Evolutionary conservation across 2,797 vertebrate species (phyloP).

Genomic region (Masticophis lateralis): DNA sequence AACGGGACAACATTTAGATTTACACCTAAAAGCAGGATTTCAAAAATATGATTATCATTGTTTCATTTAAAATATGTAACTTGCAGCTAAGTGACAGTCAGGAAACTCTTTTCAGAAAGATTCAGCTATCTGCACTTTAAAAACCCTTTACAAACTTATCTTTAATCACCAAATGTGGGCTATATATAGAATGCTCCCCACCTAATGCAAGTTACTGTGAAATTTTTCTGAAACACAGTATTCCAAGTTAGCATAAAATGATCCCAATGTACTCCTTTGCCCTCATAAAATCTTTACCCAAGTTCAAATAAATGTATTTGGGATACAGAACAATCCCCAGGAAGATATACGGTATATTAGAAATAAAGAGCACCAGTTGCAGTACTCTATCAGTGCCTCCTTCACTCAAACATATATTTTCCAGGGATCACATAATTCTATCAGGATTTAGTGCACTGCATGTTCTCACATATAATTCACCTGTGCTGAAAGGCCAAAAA

Average conservation of each 20-base stretch:
- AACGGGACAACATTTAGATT: conserved; percentile 21
- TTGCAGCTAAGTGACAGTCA: not conserved
- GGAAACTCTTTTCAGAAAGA: not conserved
- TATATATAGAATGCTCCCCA: not conserved
- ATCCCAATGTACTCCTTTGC: not conserved
- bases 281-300: not conserved
- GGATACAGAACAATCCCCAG: not conserved
- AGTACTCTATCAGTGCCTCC: not conserved
- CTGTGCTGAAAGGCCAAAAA: not conserved
- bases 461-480: not conserved
- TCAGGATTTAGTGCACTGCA: not conserved
- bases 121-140: not conserved
- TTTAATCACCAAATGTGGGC: not conserved
- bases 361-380: not conserved
- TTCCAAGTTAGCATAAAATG: rapidly evolving
- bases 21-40: conserved; percentile 14
- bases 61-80: not conserved
- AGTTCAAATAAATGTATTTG: not conserved
- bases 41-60: conserved; percentile 4
- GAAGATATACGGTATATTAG: not conserved
- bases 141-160: not conserved
- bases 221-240: not conserved
- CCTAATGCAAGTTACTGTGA: not conserved
- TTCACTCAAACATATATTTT: not conserved
- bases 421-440: not conserved